These are phyloP conservation scores for Telenomus remus DNA, from an alignment of 1,140 invertebrate genomes.

Conservation along the genomic window DNA sequence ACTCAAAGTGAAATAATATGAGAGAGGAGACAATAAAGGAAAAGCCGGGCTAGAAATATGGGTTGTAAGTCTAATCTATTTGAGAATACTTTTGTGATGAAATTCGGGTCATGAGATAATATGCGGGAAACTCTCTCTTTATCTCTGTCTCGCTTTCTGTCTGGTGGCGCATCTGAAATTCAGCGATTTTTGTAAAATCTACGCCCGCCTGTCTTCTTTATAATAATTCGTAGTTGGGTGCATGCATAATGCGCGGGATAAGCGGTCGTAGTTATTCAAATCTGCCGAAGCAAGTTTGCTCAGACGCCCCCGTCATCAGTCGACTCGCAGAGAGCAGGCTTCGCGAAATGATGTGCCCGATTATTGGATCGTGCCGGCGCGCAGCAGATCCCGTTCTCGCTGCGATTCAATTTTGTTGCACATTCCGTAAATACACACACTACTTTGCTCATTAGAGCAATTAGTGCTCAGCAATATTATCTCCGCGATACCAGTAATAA, in stretches of 20 bases:
- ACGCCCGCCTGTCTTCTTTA: slow-evolving; percentile 19
- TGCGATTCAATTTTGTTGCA: slow-evolving; percentile 14
- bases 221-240: slow-evolving; percentile 41
- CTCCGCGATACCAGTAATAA: slow-evolving; percentile 26
- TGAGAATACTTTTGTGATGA: slow-evolving; percentile 3
- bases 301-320: slow-evolving; percentile 27
- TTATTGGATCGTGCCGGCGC: slow-evolving; percentile 43
- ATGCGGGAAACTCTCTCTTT: slow-evolving; percentile 16
- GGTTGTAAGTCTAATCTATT: slow-evolving; percentile 3
- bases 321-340: slow-evolving; percentile 2
- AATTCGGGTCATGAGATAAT: slow-evolving; percentile 7
- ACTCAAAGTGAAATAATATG: too few species aligned
- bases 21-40: too few species aligned
- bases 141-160: slow-evolving; percentile 9
- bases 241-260: slow-evolving; percentile 50
- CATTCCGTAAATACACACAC: slow-evolving; percentile 13
- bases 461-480: slow-evolving; percentile 27
- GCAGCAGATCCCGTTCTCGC: slow-evolving; percentile 23
- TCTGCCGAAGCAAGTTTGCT: slow-evolving; percentile 49
- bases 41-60: too few species aligned
- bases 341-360: slow-evolving; percentile 25
- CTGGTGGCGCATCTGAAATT: slow-evolving; percentile 9
- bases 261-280: slow-evolving; percentile 50
- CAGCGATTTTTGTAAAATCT: slow-evolving; percentile 20
- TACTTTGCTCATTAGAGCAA: slow-evolving; percentile 43